Evolutionary conservation across 2,797 vertebrate genomes (phyloP), one percentile per base, ranked within the genome.

Genomic region (Acanthurus tractus): DNA sequence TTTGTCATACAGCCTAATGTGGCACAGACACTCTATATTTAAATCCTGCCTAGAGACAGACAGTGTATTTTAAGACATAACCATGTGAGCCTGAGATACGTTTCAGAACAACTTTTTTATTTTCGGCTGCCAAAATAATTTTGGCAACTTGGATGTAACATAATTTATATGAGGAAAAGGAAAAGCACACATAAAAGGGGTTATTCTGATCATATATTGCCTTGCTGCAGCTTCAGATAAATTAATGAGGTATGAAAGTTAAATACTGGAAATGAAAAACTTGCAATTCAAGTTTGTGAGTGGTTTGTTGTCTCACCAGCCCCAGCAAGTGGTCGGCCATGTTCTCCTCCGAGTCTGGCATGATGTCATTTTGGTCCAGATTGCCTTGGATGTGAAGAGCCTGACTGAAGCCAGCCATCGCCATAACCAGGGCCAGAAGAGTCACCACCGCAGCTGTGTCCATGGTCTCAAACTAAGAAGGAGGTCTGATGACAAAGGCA

Each of bases 401-500:
- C 17, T 81, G 92, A 57, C 86, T 86, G 83, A 93, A 68, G 48
- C 93, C 92, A 23, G 92, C 89, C 90, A 91, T 67, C 18, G 88
- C 87, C 89, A 94, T 48, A 7, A 93, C 63, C 71, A 94, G 77
- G 25, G 87, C 92, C 56, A 95, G 85, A 50, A 95, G 67, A 75
- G 90, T 90, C 68, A 88, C 80, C 78, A 79, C 86, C n/a, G 85
- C 76, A 38, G 90, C 79, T 23, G 91, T 84, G 77, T 95, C 94
- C 94, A 95, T 96, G 78, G 50, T 83, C 50, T 67, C 45, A 63
- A 55, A 52, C 42, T 62, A 1, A 17, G 61, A 62, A 69, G 67
- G 45, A 69, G 70, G 61, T 79, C 56, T 23, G 69, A 64, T 23
- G 73, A 54, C 6, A 38, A 56, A 67, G 22, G 63, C 3, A 15